A percentile compares a stretch with the other conserved stretches of the same genome.
These are phyloP conservation scores for Mus minutoides DNA, from an alignment of 2,797 vertebrate species.

Conservation along the genomic window DNA sequence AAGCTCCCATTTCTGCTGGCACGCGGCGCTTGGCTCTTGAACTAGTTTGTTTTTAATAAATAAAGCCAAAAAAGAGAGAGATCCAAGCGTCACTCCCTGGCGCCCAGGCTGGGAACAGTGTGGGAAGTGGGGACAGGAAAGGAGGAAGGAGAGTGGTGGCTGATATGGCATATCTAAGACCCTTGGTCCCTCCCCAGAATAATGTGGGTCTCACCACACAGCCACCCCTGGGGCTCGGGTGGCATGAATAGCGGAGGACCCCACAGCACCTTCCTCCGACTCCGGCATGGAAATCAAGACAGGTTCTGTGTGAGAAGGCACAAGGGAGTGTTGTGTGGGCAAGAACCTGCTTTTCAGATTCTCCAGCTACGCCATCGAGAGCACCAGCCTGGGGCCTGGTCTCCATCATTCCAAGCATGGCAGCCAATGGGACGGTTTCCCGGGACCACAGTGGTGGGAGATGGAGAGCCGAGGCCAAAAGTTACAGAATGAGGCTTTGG, in stretches of 20 bases:
- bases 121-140: neutral
- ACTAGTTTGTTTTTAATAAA: conserved; percentile 60
- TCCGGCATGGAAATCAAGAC: neutral
- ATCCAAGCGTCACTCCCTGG: neutral
- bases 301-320: neutral
- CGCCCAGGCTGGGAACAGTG: neutral
- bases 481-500: neutral
- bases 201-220: neutral
- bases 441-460: neutral
- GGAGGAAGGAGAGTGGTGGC: neutral
- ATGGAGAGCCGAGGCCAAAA: neutral
- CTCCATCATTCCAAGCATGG: neutral
- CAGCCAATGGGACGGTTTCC: neutral
- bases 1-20: conserved; percentile 31
- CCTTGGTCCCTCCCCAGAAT: neutral
- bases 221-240: neutral
- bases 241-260: fast-evolving
- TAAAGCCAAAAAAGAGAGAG: conserved; percentile 58
- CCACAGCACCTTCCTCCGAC: neutral
- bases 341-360: neutral
- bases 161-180: neutral
- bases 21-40: neutral
- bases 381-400: neutral
- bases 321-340: neutral
- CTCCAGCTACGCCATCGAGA: too few species aligned